A percentile compares a stretch with the other conserved stretches of the same genome.
Conservation (phyloP, 2,888 invertebrate genomes). For the Papilio protenor region DNA sequence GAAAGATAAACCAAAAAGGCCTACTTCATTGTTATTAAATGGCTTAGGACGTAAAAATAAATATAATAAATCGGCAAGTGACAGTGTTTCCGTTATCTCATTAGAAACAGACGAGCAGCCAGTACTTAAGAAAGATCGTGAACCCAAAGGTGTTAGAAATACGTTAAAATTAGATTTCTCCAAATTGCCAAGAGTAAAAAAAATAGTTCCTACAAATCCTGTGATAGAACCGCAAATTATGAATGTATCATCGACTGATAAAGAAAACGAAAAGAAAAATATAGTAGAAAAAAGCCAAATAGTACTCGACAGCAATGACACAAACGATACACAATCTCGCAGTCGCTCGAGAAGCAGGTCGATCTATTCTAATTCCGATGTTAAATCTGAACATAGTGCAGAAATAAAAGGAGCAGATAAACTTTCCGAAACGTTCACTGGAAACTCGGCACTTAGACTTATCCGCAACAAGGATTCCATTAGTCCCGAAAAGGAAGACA, state of each 20-base stretch:
- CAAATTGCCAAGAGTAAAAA: slow-evolving; percentile 84
- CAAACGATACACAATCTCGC: slow-evolving; percentile 60
- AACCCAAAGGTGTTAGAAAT: slow-evolving; percentile 69
- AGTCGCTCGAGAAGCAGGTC: slow-evolving; percentile 78
- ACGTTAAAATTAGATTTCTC: slow-evolving; percentile 87
- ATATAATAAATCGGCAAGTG: slow-evolving; percentile 77
- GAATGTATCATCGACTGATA: slow-evolving; percentile 66
- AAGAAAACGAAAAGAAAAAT: slow-evolving; percentile 68
- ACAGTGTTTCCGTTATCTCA: slow-evolving; percentile 63
- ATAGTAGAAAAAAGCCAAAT: slow-evolving; percentile 62
- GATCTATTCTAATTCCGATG: slow-evolving; percentile 77
- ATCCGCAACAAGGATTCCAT: slow-evolving; percentile 76
- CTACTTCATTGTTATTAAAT: slow-evolving; percentile 80
- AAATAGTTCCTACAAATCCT: slow-evolving; percentile 84
- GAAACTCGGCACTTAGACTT: slow-evolving; percentile 63
- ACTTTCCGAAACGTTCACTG: slow-evolving; percentile 57
- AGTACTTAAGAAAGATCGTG: slow-evolving; percentile 66
- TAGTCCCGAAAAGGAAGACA: slow-evolving; percentile 87
- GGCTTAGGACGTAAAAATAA: slow-evolving; percentile 82
- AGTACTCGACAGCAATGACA: slow-evolving; percentile 57
- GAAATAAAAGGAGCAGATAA: slow-evolving; percentile 64
- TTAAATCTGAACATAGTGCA: slow-evolving; percentile 72
- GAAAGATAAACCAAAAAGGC: slow-evolving; percentile 80
- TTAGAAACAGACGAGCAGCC: slow-evolving; percentile 61
- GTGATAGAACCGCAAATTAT: slow-evolving; percentile 82